A percentile compares a stretch with the other conserved stretches of the same genome.
Conservation (phyloP, 2,797 vertebrate species). For the Choloepus didactylus region DNA sequence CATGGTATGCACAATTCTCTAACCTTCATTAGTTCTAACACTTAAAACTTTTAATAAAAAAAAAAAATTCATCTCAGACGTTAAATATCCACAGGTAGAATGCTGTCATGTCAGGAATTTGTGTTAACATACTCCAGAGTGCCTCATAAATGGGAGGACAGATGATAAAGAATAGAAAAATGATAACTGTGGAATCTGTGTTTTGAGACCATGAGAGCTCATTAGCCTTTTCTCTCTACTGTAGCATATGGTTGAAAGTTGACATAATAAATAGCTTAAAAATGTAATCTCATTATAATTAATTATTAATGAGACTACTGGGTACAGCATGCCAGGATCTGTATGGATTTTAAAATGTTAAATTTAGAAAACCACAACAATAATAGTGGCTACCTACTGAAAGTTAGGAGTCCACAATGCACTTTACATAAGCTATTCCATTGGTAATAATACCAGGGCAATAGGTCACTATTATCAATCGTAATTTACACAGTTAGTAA, state of each 20-base stretch:
- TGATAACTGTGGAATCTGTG: background rate
- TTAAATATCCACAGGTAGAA: conserved; percentile 47
- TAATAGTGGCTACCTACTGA: background rate
- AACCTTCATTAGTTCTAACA: no score
- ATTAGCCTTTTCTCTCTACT: background rate
- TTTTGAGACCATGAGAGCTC: conserved; percentile 44
- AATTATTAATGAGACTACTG: conserved; percentile 54
- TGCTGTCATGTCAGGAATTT: background rate
- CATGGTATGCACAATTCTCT: background rate
- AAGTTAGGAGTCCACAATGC: background rate
- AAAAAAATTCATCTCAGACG: background rate
- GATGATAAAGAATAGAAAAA: conserved; percentile 33
- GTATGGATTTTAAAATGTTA: conserved; percentile 63
- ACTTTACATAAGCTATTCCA: background rate
- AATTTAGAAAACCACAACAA: conserved; percentile 43
- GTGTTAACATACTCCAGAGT: background rate
- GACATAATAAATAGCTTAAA: conserved; percentile 70
- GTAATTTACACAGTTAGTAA: background rate
- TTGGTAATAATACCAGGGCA: background rate
- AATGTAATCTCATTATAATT: conserved; percentile 65
- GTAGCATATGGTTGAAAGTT: conserved; percentile 58
- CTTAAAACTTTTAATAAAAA: background rate
- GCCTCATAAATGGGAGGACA: background rate
- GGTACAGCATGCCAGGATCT: conserved; percentile 13
- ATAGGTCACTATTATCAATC: background rate